These are phyloP conservation scores for Pagrus major DNA, from an alignment of 2,113 vertebrate genomes.

Conservation along the genomic window DNA sequence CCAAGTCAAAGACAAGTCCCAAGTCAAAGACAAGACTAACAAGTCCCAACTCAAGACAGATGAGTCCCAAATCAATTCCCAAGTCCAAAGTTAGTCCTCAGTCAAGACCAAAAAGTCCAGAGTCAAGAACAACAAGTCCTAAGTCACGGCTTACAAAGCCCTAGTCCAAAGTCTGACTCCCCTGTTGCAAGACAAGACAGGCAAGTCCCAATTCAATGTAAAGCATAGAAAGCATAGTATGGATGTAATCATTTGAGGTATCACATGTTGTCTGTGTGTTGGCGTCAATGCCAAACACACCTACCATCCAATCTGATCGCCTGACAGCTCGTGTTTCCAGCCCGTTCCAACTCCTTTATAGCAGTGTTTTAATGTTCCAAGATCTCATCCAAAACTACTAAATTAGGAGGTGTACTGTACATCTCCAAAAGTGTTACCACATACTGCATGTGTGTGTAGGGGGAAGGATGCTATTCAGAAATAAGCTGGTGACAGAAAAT, in stretches of 20 bases:
- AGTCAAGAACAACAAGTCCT: no score
- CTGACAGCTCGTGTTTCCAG: neutral
- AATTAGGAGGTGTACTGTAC: neutral
- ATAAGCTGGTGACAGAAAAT: constrained; percentile 27
- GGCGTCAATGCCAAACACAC: neutral
- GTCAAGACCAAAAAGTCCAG: neutral
- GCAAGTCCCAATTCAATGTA: no score
- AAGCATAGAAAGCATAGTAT: neutral
- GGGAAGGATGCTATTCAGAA: neutral
- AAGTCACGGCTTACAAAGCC: neutral
- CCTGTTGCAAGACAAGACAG: no score
- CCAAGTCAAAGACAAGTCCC: neutral
- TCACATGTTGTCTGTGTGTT: neutral
- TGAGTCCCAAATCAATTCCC: neutral
- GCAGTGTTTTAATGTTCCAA: neutral
- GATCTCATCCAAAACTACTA: neutral
- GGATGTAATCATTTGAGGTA: neutral
- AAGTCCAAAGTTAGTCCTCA: no score
- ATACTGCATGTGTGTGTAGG: neutral
- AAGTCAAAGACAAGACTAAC: neutral
- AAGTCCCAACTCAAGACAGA: neutral
- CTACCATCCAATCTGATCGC: neutral
- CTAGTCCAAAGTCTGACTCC: no score
- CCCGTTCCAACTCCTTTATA: neutral
- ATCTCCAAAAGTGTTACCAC: neutral